Percentiles rank a stretch among this genome's conserved stretches.
phyloP scores from a whole-genome alignment of 1,140 invertebrate genomes.

The Drosophila malerkotliana region DNA sequence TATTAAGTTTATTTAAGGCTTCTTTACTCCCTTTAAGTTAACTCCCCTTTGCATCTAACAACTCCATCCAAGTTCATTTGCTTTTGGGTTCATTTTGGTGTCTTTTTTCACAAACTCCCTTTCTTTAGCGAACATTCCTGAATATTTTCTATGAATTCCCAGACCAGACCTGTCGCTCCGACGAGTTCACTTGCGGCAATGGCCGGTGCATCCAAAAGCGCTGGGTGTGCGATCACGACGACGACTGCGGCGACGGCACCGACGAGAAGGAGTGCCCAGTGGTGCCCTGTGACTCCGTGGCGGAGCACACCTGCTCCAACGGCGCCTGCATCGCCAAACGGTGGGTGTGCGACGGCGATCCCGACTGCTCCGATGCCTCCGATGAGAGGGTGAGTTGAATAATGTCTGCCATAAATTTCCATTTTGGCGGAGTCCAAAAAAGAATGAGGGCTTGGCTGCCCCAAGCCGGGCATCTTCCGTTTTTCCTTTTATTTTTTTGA shows the following conservation, averaged over 20 bases:
- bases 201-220: conserved; percentile 93
- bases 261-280: conserved; percentile 92
- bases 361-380: conserved; percentile 91
- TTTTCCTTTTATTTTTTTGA: conserved; percentile 4
- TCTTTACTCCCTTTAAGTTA: background rate
- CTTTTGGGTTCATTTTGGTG: conserved; percentile 2
- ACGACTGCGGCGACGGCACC: conserved; percentile 93
- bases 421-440: conserved; percentile 16
- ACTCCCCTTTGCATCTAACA: background rate
- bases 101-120: conserved; percentile 19
- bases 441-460: background rate
- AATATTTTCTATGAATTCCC: conserved; percentile 44
- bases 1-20: background rate
- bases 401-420: conserved; percentile 62
- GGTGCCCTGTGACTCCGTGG: conserved; percentile 87
- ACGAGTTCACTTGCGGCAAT: conserved; percentile 95
- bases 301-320: conserved; percentile 89
- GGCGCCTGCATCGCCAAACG: conserved; percentile 89
- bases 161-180: conserved; percentile 93
- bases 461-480: conserved; percentile 3
- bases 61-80: conserved; percentile 18
- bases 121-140: conserved; percentile 9
- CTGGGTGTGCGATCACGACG: conserved; percentile 95
- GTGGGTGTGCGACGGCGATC: conserved; percentile 94
- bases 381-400: conserved; percentile 89